Conservation (phyloP, 2,797 vertebrate genomes). For the Phoxinus dragarum region DNA sequence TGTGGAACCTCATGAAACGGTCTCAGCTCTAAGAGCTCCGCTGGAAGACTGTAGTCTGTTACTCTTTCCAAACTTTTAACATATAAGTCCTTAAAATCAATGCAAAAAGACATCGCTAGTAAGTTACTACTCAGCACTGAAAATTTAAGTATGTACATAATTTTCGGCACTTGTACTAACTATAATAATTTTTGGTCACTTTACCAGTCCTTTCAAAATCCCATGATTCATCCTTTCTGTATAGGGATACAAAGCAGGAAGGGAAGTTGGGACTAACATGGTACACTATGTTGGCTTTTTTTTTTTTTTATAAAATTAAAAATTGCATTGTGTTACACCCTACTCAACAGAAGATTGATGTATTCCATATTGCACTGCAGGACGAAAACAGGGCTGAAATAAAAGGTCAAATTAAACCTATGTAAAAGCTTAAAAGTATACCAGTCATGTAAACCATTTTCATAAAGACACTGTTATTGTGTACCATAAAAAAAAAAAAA, state of each 20-base stretch:
- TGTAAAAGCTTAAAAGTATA: background rate
- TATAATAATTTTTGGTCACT: constrained; percentile 1
- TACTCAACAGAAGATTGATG: constrained; percentile 84
- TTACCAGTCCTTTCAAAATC: constrained; percentile 94
- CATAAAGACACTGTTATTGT: background rate
- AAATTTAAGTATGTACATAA: background rate
- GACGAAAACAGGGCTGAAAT: constrained; percentile 88
- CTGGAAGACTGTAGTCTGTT: constrained; percentile 82
- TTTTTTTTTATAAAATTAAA: background rate
- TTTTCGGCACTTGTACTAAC: background rate
- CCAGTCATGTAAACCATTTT: background rate
- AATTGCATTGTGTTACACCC: constrained; percentile 69
- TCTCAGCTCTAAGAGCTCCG: constrained; percentile 85
- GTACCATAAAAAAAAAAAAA: background rate
- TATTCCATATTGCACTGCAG: constrained; percentile 90
- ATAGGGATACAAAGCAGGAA: constrained; percentile 51
- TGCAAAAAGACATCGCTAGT: background rate
- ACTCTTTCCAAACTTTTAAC: constrained; percentile 82
- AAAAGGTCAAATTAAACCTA: constrained; percentile 19
- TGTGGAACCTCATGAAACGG: constrained; percentile 82
- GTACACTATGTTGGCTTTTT: background rate
- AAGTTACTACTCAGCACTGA: background rate
- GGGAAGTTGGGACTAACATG: background rate
- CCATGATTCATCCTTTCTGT: constrained; percentile 90
- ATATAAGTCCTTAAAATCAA: constrained; percentile 80